phyloP scores from a whole-genome alignment of 2,113 vertebrate species.

The Kryptolebias marmoratus region DNA sequence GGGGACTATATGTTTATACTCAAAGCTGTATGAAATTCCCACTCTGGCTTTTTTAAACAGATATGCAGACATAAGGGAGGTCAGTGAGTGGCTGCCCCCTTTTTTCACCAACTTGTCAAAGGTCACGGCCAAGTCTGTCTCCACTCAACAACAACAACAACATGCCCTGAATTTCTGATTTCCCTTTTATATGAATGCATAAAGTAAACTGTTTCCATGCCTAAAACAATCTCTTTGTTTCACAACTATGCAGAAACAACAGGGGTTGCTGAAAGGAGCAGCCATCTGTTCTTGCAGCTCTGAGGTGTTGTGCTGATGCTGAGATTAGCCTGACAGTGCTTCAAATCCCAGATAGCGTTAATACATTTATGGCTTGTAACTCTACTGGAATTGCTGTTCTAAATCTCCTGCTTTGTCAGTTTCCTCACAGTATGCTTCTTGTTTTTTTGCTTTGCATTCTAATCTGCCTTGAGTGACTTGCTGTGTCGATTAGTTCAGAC shows the following conservation, averaged over 20 bases:
- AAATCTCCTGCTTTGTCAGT: slow-evolving; percentile 2
- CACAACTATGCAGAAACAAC: not conserved
- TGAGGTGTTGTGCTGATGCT: not conserved
- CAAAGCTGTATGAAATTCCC: not conserved
- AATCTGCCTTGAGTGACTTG: not conserved
- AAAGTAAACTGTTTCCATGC: not conserved
- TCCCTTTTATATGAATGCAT: not conserved
- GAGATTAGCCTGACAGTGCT: not conserved
- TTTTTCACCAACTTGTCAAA: not conserved
- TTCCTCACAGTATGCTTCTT: slow-evolving; percentile 4
- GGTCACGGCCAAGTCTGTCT: not conserved
- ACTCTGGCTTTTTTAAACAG: not conserved
- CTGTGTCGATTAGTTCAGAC: not conserved
- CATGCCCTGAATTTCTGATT: not conserved
- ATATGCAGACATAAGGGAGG: not conserved
- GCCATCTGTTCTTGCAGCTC: slow-evolving; percentile 1
- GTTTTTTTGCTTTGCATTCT: slow-evolving; percentile 9
- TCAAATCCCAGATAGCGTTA: slow-evolving; percentile 2
- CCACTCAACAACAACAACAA: not conserved
- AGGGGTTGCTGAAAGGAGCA: not conserved
- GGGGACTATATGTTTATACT: not conserved
- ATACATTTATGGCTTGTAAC: slow-evolving; percentile 15
- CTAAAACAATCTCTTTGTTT: not conserved
- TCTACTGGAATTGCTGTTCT: not conserved
- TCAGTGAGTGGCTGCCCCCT: not conserved